These are phyloP conservation scores for Sebastiscus tertius DNA, from an alignment of 2,797 vertebrate species.

Conservation along the genomic window DNA sequence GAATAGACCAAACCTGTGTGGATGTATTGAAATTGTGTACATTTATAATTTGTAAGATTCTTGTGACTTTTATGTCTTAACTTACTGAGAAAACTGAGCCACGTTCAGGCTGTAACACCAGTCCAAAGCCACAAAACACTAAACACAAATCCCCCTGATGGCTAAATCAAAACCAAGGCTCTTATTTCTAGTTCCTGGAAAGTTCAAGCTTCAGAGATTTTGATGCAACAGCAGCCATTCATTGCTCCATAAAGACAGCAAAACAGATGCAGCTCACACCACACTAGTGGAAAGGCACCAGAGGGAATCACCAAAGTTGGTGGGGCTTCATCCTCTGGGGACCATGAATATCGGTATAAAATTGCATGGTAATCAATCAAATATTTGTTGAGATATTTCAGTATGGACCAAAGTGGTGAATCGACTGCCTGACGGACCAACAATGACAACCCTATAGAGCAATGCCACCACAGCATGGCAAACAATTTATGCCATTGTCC, in stretches of 20 bases:
- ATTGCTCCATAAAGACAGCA: not conserved
- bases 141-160: not conserved
- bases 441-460: too few relatives aligned
- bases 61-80: not conserved
- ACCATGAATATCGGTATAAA: not conserved
- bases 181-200: not conserved
- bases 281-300: not conserved
- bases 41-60: not conserved
- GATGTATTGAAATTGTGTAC: not conserved
- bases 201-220: not conserved
- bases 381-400: not conserved
- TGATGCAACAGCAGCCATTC: not conserved
- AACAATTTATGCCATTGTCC: not conserved
- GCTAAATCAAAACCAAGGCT: not conserved
- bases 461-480: too few relatives aligned
- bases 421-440: not conserved
- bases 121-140: not conserved
- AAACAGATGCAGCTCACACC: not conserved
- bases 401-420: not conserved
- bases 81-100: not conserved
- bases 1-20: not conserved
- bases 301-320: not conserved
- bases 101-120: too few relatives aligned
- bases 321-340: not conserved
- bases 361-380: not conserved